Conservation (phyloP, 2,797 vertebrate genomes). For the Brotula barbata region DNA sequence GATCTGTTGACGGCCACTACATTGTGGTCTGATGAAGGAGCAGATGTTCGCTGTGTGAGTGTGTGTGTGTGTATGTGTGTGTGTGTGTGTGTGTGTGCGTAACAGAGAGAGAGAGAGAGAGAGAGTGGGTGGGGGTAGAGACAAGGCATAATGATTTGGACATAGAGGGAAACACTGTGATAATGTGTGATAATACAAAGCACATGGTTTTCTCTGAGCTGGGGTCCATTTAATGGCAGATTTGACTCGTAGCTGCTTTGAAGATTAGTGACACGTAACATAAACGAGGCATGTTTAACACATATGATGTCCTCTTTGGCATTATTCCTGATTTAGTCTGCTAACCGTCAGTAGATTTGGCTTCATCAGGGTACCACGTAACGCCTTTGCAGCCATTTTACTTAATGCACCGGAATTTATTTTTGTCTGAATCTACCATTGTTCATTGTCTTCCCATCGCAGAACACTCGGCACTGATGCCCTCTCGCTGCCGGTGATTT, state of each 20-base stretch:
- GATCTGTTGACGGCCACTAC: conserved; percentile 18
- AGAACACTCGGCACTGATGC: too few species aligned
- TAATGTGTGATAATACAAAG: conserved; percentile 79
- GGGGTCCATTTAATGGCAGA: neutral
- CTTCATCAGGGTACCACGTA: neutral
- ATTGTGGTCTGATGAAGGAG: conserved; percentile 29
- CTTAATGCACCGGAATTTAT: too few species aligned
- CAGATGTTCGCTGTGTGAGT: conserved; percentile 46
- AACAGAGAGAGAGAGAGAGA: too few species aligned
- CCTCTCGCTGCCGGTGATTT: too few species aligned
- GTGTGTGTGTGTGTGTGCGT: conserved; percentile 5
- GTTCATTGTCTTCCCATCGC: conserved; percentile 9
- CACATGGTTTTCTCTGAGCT: conserved; percentile 46
- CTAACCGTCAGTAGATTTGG: neutral
- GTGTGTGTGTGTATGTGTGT: conserved; percentile 11
- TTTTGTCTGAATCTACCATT: too few species aligned
- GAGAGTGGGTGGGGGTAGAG: neutral
- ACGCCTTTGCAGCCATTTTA: too few species aligned
- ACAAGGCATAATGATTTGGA: conserved; percentile 14
- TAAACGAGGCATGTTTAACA: too few species aligned
- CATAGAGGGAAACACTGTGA: conserved; percentile 23
- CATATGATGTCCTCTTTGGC: neutral
- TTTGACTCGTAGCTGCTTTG: neutral
- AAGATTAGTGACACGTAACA: neutral
- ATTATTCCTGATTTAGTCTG: neutral